These are phyloP conservation scores for Apeltes quadracus DNA, from an alignment of 2,113 vertebrate genomes.

Conservation along the genomic window DNA sequence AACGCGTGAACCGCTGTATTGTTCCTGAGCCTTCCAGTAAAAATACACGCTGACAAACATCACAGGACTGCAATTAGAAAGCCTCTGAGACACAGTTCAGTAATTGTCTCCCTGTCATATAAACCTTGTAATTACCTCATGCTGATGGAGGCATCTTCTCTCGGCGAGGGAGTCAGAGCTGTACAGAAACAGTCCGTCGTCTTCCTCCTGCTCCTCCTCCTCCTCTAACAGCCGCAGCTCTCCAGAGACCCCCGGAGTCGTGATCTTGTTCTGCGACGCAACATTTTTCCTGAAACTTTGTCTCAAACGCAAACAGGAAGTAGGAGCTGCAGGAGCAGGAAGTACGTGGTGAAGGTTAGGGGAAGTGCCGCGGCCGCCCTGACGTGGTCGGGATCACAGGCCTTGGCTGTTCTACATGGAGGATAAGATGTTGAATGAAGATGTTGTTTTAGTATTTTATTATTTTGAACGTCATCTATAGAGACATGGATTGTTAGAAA, in stretches of 20 bases:
- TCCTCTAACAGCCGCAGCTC: conserved; percentile 22
- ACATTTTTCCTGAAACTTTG: conserved; percentile 48
- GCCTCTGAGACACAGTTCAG: conserved; percentile 33
- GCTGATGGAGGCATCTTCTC: conserved; percentile 41
- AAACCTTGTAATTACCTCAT: conserved; percentile 66
- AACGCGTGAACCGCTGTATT: conserved; percentile 39
- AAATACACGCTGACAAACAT: conserved; percentile 73
- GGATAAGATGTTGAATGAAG: background rate
- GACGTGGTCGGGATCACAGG: conserved; percentile 12
- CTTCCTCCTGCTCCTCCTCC: conserved; percentile 26
- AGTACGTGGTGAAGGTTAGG: conserved; percentile 8
- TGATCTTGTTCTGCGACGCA: background rate
- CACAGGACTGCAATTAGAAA: conserved; percentile 67
- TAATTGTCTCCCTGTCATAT: conserved; percentile 54
- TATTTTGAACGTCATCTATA: background rate
- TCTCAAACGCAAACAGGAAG: conserved; percentile 62
- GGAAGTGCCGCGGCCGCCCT: conserved; percentile 19
- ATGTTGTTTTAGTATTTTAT: background rate
- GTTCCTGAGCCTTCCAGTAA: conserved; percentile 42
- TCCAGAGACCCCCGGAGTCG: conserved; percentile 24
- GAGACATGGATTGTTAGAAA: background rate
- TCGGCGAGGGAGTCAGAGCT: conserved; percentile 10
- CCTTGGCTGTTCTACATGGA: background rate
- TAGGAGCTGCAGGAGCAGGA: conserved; percentile 26
- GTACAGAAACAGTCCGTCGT: conserved; percentile 48